Conservation (phyloP, 2,888 invertebrate genomes). For the Hydraecia micacea region DNA sequence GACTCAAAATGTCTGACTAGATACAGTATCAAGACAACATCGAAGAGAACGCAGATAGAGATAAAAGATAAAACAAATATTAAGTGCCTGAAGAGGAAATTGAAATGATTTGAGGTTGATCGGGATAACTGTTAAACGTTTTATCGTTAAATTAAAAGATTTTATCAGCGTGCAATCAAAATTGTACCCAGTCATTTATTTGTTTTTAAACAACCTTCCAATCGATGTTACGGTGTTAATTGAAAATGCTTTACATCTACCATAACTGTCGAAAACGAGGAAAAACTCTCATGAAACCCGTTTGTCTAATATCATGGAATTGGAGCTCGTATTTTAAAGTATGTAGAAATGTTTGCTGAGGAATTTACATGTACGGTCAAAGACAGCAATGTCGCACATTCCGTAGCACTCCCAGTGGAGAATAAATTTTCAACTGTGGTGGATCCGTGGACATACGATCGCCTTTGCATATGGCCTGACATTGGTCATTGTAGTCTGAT, state of each 20-base stretch:
- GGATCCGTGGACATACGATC: conserved; percentile 62
- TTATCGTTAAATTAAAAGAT: conserved; percentile 50
- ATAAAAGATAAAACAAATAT: conserved; percentile 26
- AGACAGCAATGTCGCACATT: conserved; percentile 68
- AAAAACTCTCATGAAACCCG: conserved; percentile 24
- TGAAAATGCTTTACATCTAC: conserved; percentile 44
- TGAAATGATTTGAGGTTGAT: conserved; percentile 32
- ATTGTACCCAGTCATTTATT: conserved; percentile 48
- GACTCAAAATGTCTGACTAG: conserved; percentile 59
- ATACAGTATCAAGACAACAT: conserved; percentile 21
- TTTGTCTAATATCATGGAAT: conserved; percentile 25
- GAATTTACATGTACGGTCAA: conserved; percentile 63
- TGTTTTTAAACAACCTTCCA: conserved; percentile 57
- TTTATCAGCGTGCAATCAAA: conserved; percentile 49
- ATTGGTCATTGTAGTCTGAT: conserved; percentile 63
- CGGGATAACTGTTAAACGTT: conserved; percentile 30
- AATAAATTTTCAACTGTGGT: conserved; percentile 75
- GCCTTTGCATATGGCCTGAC: conserved; percentile 63
- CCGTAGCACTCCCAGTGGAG: conserved; percentile 66
- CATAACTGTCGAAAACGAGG: conserved; percentile 19
- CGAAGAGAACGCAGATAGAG: conserved; percentile 21
- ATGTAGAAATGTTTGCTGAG: conserved; percentile 42
- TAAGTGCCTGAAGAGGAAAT: conserved; percentile 18
- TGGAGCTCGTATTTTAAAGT: conserved; percentile 48
- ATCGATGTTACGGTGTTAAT: conserved; percentile 40